Conservation (phyloP, 2,113 vertebrate species). For the Sinocyclocheilus anshuiensis region DNA sequence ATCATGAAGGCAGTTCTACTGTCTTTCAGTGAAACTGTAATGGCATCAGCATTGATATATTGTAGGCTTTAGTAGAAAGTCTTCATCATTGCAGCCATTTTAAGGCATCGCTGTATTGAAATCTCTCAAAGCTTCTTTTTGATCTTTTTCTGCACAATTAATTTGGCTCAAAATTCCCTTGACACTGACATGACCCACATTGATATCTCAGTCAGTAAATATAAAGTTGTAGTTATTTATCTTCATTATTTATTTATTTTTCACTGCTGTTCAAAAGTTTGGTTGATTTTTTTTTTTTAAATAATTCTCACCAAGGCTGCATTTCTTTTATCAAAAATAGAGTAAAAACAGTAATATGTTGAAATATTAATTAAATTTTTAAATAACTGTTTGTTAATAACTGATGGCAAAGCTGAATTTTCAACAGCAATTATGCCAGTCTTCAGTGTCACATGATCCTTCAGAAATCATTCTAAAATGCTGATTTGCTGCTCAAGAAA, state of each 20-base stretch:
- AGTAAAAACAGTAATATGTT: too few relatives aligned
- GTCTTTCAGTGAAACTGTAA: neutral
- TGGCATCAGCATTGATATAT: neutral
- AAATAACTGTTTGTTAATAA: neutral
- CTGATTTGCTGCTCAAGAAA: neutral
- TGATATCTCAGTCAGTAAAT: neutral
- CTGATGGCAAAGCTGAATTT: too few relatives aligned
- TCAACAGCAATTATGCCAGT: neutral
- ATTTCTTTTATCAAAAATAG: too few relatives aligned
- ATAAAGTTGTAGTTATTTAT: neutral
- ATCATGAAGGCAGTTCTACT: neutral
- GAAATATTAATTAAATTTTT: too few relatives aligned
- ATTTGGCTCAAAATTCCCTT: neutral
- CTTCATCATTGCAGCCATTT: neutral
- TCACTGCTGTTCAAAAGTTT: too few relatives aligned
- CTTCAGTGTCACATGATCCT: neutral
- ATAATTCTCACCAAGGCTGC: too few relatives aligned
- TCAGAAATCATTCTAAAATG: neutral
- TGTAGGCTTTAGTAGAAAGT: neutral
- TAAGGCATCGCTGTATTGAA: neutral
- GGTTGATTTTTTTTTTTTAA: too few relatives aligned
- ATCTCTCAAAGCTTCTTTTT: neutral
- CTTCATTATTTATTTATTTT: neutral
- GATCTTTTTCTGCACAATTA: neutral
- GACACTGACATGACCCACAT: neutral